These are phyloP conservation scores for Eucera pruinosa DNA, from an alignment of 2,888 invertebrate genomes.

Conservation along the genomic window DNA sequence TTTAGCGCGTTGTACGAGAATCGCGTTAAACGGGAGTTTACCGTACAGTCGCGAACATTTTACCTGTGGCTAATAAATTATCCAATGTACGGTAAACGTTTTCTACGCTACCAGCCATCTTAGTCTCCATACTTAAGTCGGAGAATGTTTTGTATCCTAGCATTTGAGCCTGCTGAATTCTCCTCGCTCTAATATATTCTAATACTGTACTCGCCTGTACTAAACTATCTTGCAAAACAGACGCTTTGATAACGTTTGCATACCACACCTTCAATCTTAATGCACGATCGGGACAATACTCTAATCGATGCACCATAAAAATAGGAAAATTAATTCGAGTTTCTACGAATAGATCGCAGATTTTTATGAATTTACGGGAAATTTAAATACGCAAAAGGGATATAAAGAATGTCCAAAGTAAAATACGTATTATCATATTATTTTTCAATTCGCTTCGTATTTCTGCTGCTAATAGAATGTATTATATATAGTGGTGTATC, in stretches of 20 bases:
- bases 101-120: slow-evolving; percentile 93
- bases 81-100: slow-evolving; percentile 90
- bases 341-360: too few relatives aligned
- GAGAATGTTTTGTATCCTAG: slow-evolving; percentile 92
- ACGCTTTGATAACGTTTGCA: slow-evolving; percentile 90
- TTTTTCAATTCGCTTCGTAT: too few relatives aligned
- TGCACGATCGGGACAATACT: slow-evolving; percentile 92
- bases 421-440: too few relatives aligned
- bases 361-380: too few relatives aligned
- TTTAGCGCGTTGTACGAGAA: too few relatives aligned
- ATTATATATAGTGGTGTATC: too few relatives aligned
- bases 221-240: slow-evolving; percentile 87
- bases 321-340: slow-evolving; percentile 9
- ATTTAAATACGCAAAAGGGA: too few relatives aligned
- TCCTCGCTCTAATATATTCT: slow-evolving; percentile 90
- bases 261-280: slow-evolving; percentile 94
- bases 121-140: slow-evolving; percentile 96
- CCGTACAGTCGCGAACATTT: slow-evolving; percentile 22
- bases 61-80: slow-evolving; percentile 87
- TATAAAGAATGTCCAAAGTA: too few relatives aligned
- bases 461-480: too few relatives aligned
- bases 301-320: slow-evolving; percentile 75
- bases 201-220: slow-evolving; percentile 90
- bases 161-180: slow-evolving; percentile 89
- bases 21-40: too few relatives aligned